Evolutionary conservation across 1,140 invertebrate species (phyloP), one percentile per base, ranked within the genome.

Genomic region (Ceratoteleas bidentatus): DNA sequence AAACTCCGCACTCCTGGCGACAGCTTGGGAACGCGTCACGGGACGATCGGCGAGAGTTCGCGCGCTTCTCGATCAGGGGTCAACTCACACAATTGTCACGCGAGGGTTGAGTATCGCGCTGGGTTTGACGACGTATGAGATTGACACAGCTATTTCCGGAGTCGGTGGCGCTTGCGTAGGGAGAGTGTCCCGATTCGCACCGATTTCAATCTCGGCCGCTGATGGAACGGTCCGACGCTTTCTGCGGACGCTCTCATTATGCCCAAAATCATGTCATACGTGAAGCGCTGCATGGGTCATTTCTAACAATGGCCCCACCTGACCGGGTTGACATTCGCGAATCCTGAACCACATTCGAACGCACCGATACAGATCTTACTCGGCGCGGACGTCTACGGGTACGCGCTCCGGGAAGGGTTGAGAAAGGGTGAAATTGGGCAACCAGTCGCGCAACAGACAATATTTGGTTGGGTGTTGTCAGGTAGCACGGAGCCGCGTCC

Each of bases 381-480:
- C n/a, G n/a, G n/a, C n/a, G n/a, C n/a, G n/a, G n/a, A n/a, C n/a
- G n/a, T n/a, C n/a, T 73, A 73, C n/a, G 50, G 47, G 8, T 73
- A 53, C 32, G 7, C 43, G 15, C 33, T 73, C 7, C 40, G 24
- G 0, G 52, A 50, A 0, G 53, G 60, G 3, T 32, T 64, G 34
- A 52, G 45, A 50, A 14, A 24, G 11, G 69, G 50, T 0, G 33
- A 4, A 2, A 11, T 2, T 0, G 47, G 40, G 9, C 40, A 65
- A 10, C 58, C 52, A n/a, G 32, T 64, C 8, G 69, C 69, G 3
- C 69, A 73, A 49, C 34, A 64, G 6, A 74, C 70, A 2, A 45
- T 60, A 1, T 64, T 73, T 34, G 69, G 68, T 2, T 72, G 68
- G 47, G 36, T 72, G 5, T 38, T 38, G 36, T 38, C 36, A 5